phyloP scores from a whole-genome alignment of 2,888 invertebrate genomes.

The Lepas anatifera region DNA sequence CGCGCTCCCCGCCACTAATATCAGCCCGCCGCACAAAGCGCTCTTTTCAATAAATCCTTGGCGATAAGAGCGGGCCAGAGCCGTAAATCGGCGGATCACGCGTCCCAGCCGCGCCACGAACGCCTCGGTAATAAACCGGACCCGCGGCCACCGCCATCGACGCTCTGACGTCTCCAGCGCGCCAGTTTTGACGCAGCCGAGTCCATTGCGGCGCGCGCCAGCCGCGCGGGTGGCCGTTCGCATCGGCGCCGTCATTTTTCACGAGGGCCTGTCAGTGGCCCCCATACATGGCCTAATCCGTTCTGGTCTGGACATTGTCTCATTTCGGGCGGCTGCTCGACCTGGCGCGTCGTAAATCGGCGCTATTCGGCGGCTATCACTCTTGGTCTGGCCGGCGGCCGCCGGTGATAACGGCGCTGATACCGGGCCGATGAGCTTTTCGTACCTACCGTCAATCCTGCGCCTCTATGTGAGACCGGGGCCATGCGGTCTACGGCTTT shows the following conservation, averaged over 20 bases:
- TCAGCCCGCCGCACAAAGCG: not conserved
- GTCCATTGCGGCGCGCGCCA: not conserved
- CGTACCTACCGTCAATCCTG: too few species aligned
- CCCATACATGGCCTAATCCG: slow-evolving; percentile 7
- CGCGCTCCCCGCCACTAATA: not conserved
- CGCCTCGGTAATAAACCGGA: not conserved
- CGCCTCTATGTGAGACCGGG: too few species aligned
- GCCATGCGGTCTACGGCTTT: too few species aligned
- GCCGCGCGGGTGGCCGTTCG: slow-evolving; percentile 10
- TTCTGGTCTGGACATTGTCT: slow-evolving; percentile 4
- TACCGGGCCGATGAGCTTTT: too few species aligned
- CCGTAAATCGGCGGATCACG: not conserved
- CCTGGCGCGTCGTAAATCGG: not conserved
- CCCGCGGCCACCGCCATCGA: not conserved
- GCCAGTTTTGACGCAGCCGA: not conserved
- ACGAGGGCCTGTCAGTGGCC: not conserved
- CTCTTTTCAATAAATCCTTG: not conserved
- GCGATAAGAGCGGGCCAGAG: not conserved
- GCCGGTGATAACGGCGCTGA: not conserved
- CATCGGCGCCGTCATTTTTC: not conserved
- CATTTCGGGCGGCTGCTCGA: not conserved
- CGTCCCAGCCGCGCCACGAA: not conserved
- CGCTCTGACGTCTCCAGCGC: not conserved
- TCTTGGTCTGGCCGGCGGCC: not conserved
- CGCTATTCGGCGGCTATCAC: not conserved